A percentile compares a stretch with the other conserved stretches of the same genome.
Conservation (phyloP, 2,888 invertebrate species). For the Trichogramma evanescens region DNA sequence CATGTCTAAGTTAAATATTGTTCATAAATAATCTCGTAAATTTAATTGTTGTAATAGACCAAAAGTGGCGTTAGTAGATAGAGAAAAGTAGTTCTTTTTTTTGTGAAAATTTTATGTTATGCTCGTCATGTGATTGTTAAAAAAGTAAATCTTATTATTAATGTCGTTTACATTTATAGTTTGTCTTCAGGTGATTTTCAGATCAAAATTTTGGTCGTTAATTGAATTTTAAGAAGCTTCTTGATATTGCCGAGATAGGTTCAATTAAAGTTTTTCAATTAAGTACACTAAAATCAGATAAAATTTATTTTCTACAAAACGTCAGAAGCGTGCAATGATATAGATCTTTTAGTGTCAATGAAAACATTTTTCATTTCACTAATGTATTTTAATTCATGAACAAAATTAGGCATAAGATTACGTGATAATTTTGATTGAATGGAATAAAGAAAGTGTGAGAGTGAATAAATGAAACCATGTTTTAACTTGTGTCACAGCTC, state of each 20-base stretch:
- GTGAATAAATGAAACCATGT: neutral
- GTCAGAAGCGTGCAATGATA: constrained; percentile 20
- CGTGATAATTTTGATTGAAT: neutral
- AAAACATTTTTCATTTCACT: constrained; percentile 3
- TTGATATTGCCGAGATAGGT: too few relatives aligned
- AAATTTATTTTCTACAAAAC: constrained; percentile 8
- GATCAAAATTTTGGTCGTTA: too few relatives aligned
- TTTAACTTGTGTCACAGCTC: too few relatives aligned
- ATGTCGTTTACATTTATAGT: too few relatives aligned
- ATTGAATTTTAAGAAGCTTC: too few relatives aligned
- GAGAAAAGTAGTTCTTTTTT: neutral
- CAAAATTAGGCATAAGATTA: neutral
- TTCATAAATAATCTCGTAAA: constrained; percentile 2
- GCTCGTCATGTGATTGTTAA: neutral
- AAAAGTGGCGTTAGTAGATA: neutral
- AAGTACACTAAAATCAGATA: too few relatives aligned
- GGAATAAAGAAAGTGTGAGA: constrained; percentile 7
- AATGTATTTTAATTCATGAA: constrained; percentile 7
- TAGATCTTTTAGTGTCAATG: constrained; percentile 19
- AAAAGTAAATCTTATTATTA: too few relatives aligned
- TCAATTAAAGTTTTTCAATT: too few relatives aligned
- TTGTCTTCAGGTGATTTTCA: too few relatives aligned
- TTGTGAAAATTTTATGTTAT: neutral
- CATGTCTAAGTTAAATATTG: constrained; percentile 1
- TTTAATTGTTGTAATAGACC: constrained; percentile 3